These are phyloP conservation scores for Boloria selene DNA, from an alignment of 2,888 invertebrate species.

Conservation along the genomic window DNA sequence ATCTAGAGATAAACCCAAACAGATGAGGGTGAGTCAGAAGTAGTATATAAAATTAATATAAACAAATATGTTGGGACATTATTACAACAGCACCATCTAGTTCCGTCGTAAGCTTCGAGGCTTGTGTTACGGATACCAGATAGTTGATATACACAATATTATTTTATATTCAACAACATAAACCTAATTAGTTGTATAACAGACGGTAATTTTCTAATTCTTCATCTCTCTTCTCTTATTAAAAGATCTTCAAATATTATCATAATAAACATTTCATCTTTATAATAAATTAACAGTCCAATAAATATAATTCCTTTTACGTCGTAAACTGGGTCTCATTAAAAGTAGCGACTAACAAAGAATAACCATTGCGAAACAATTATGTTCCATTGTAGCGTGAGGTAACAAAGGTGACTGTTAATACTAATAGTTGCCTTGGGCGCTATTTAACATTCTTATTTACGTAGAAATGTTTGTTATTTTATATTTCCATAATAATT, in stretches of 20 bases:
- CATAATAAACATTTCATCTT: neutral
- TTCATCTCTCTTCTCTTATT: too few relatives aligned
- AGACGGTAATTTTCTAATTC: too few relatives aligned
- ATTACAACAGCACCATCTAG: too few relatives aligned
- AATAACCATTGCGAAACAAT: slow-evolving; percentile 32
- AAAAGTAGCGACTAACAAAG: slow-evolving; percentile 24
- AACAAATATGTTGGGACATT: too few relatives aligned
- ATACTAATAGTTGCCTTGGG: slow-evolving; percentile 13
- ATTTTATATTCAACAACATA: too few relatives aligned
- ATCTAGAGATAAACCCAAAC: too few relatives aligned
- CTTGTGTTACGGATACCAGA: too few relatives aligned
- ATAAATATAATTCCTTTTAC: slow-evolving; percentile 12
- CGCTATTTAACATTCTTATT: slow-evolving; percentile 2
- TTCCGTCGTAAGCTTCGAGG: too few relatives aligned
- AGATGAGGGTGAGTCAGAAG: too few relatives aligned
- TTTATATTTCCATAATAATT: neutral
- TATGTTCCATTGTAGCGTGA: slow-evolving; percentile 18
- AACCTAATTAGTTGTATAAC: too few relatives aligned
- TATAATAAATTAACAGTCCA: slow-evolving; percentile 1
- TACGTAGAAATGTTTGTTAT: neutral
- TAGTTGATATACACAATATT: too few relatives aligned
- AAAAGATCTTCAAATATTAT: neutral
- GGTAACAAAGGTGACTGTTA: slow-evolving; percentile 16
- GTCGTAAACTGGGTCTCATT: slow-evolving; percentile 25
- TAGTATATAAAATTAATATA: too few relatives aligned